phyloP scores from a whole-genome alignment of 2,888 invertebrate genomes.

The Drosophila incognita region DNA sequence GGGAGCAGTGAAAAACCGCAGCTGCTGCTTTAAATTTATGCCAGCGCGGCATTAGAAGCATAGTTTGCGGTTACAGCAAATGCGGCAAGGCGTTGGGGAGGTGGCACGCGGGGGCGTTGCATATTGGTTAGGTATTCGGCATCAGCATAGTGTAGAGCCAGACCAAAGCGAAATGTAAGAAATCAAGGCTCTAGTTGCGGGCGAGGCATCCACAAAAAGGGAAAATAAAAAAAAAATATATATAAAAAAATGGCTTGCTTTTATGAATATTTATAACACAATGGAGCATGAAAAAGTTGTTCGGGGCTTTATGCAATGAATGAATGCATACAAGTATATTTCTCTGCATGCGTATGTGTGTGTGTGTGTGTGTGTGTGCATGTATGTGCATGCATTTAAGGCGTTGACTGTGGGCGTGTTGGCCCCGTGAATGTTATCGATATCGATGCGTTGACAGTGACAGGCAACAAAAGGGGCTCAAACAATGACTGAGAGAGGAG shows the following conservation, averaged over 20 bases:
- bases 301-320: constrained; percentile 55
- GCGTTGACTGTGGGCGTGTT: constrained; percentile 13
- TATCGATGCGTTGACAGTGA: constrained; percentile 44
- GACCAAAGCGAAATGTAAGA: constrained; percentile 68
- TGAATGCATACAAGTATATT: constrained; percentile 42
- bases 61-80: constrained; percentile 67
- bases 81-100: constrained; percentile 39
- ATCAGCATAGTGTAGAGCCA: constrained; percentile 24
- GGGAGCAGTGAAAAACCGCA: constrained; percentile 69
- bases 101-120: constrained; percentile 30
- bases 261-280: constrained; percentile 81
- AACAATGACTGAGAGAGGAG: background rate
- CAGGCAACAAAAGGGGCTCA: constrained; percentile 36
- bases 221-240: background rate
- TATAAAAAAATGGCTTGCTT: constrained; percentile 40
- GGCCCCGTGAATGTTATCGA: constrained; percentile 36
- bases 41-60: constrained; percentile 77
- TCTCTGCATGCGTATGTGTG: constrained; percentile 5
- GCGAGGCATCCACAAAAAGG: constrained; percentile 35
- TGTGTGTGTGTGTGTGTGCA: constrained; percentile 6
- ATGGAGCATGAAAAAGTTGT: constrained; percentile 77
- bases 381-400: constrained; percentile 25
- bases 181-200: constrained; percentile 73
- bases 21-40: constrained; percentile 80
- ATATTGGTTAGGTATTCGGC: constrained; percentile 71